Evolutionary conservation across 2,113 vertebrate species (phyloP), one percentile per base, ranked within the genome.

Genomic region (Symphodus melops): DNA sequence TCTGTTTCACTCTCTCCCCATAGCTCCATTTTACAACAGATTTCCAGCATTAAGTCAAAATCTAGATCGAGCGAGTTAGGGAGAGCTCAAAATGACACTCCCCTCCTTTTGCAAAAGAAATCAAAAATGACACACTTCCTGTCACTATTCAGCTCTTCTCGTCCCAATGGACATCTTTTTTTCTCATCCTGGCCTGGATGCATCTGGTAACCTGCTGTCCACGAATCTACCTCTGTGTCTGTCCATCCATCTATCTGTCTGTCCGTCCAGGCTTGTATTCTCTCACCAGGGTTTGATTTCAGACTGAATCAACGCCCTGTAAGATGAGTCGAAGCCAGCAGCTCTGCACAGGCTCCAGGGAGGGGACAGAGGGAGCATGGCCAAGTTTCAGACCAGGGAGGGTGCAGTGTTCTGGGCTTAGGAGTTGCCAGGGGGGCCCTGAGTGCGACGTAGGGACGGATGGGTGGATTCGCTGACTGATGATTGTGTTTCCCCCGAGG

Each of bases 211-310:
- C 56, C 83, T 64, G 52, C 60, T 52, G 53, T 64, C 76, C 72
- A 55, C 36, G 48, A 72, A 72, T 83, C 82, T 75, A 75, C 73
- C 82, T 55, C 64, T 17, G 75, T 82, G 72, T 82, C 85, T 73
- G 53, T 82, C 56, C n/a, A 71, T 79, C 78, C 78, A 62, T 91
- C 83, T 81, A 71, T 84, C 82, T 72, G 82, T 90, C 84, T 84
- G 83, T 88, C 86, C 75, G 76, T 90, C 89, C 83, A 33, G 79
- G 68, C 74, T 78, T 72, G 73, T 83, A 88, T 87, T 86, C 79
- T 86, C 86, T 92, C 72, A 91, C 88, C 86, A 78, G 67, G 89
- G 85, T 91, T 95, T 94, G 88, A 93, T 94, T 95, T 93, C 88
- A 75, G 56, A 85, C 93, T 90, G 80, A 91, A 94, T 94, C 89